Percentiles rank a stretch among this genome's conserved stretches.
These are phyloP conservation scores for Thysanoteuthis rhombus DNA, from an alignment of 2,888 invertebrate species.

Conservation along the genomic window DNA sequence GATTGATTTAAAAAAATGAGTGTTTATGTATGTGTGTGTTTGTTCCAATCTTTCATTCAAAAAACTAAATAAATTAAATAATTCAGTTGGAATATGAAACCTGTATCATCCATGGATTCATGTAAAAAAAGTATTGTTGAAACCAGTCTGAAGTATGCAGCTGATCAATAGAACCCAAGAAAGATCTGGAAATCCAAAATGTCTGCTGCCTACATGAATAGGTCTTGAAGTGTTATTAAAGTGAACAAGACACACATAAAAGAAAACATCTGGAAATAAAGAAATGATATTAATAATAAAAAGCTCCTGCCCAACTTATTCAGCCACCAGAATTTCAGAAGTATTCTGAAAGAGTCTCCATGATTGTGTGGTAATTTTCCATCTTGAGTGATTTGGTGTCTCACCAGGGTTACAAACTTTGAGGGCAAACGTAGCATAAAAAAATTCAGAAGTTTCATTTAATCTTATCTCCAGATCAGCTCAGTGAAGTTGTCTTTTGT, in stretches of 20 bases:
- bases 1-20: too few species aligned
- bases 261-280: not conserved
- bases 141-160: not conserved
- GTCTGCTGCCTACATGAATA: not conserved
- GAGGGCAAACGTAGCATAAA: not conserved
- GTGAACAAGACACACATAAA: not conserved
- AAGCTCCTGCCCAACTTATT: not conserved
- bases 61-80: not conserved
- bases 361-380: not conserved
- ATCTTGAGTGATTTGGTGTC: not conserved
- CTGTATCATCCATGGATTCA: not conserved
- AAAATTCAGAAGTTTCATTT: not conserved
- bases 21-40: too few species aligned
- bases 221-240: not conserved
- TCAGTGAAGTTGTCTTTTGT: not conserved
- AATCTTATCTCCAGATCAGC: not conserved
- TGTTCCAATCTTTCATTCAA: too few species aligned
- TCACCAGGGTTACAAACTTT: not conserved
- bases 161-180: not conserved
- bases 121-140: not conserved
- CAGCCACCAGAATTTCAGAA: not conserved
- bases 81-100: not conserved
- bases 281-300: not conserved
- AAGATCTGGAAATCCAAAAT: not conserved
- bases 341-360: not conserved